A percentile compares a stretch with the other conserved stretches of the same genome.
Conservation (phyloP, 2,888 invertebrate genomes). For the Yponomeuta cagnagella region DNA sequence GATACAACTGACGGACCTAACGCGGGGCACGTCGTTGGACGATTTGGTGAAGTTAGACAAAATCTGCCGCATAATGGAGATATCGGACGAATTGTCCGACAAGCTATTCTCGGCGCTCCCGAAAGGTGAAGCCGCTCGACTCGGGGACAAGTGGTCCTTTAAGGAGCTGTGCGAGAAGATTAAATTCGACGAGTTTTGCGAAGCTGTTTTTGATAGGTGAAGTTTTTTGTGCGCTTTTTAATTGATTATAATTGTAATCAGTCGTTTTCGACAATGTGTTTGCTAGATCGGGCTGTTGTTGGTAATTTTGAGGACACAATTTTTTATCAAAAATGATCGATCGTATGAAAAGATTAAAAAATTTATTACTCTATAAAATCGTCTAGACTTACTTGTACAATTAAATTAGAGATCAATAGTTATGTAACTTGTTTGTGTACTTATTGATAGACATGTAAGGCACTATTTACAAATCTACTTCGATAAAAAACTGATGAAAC, state of each 20-base stretch:
- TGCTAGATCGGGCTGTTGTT: slow-evolving; percentile 18
- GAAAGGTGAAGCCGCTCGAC: slow-evolving; percentile 20
- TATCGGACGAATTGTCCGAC: slow-evolving; percentile 64
- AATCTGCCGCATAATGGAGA: slow-evolving; percentile 66
- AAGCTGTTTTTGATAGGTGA: slow-evolving; percentile 42
- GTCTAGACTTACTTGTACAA: background rate
- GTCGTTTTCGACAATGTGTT: background rate
- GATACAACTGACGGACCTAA: slow-evolving; percentile 51
- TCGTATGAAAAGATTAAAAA: slow-evolving; percentile 18
- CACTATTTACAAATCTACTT: background rate
- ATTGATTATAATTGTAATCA: slow-evolving; percentile 46
- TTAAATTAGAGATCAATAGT: background rate
- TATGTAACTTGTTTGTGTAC: background rate
- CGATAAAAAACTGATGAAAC: background rate
- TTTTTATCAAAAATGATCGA: slow-evolving; percentile 22
- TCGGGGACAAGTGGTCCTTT: slow-evolving; percentile 53
- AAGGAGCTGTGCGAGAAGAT: slow-evolving; percentile 61
- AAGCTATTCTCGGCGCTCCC: slow-evolving; percentile 49
- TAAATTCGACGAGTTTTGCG: slow-evolving; percentile 62
- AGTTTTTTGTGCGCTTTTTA: slow-evolving; percentile 16
- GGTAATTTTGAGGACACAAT: slow-evolving; percentile 9
- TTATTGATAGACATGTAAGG: background rate
- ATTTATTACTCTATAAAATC: background rate
- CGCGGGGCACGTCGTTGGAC: slow-evolving; percentile 45
- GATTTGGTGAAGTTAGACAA: slow-evolving; percentile 57